Base-by-base conservation (phyloP, 2,888 invertebrate genomes). In the Thumatha senex region DNA sequence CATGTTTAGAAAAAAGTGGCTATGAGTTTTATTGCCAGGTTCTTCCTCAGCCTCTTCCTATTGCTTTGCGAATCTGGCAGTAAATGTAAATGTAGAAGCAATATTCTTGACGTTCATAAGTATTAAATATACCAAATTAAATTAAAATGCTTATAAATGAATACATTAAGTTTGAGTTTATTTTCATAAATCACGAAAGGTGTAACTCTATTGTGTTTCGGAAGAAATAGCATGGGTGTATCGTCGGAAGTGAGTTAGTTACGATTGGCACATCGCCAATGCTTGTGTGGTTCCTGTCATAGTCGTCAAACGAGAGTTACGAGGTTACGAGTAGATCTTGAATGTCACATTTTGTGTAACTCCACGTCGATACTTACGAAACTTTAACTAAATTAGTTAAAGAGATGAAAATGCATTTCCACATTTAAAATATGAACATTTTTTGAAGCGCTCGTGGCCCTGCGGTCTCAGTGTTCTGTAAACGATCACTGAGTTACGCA, bases 141-240 rank as follows among this genome's bases (percentile, higher is more conserved):
- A 24, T 2, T 24, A 2, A 24, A 24, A 24, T 24, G 5, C 18
- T 5, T 24, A 4, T 24, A 24, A 24, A 24, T 24, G 5, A 2
- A 2, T 24, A 24, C 2, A 24, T 24, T 24, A 24, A 24, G 5
- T 5, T 58, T 42, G 15, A 56, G 66, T 70, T 64, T 72, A 63
- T 70, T 74, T 73, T 67, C 60, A 58, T 58, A 66, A 66, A 68
- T 65, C 62, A 63, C 48, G 50, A 50, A 56, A 38, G 18, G 56
- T 46, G 46, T 51, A 53, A 56, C 42, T 40, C 12, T 43, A 61
- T 56, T 65, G 54, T 57, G 52, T 61, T 65, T 65, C 56, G 55
- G 68, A 74, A 75, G 72, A 76, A 76, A 70, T 72, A 78, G 72
- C 54, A 43, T 63, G 67, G 67, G 73, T 77, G 71, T 65, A 65